phyloP scores from a whole-genome alignment of 2,888 invertebrate species.

The Busseola fusca region DNA sequence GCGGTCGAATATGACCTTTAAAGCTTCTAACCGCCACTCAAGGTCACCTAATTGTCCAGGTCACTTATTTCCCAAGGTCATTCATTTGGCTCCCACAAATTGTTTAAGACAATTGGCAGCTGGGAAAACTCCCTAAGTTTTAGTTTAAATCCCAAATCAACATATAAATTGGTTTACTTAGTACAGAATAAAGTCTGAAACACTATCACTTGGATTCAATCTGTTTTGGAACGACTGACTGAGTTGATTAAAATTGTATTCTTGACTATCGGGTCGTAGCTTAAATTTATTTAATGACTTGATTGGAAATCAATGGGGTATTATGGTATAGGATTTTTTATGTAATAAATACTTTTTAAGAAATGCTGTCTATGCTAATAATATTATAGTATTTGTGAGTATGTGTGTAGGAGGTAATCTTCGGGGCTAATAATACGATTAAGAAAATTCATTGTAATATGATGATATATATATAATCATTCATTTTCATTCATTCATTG shows the following conservation, averaged over 20 bases:
- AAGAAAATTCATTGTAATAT: no score
- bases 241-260: slow-evolving; percentile 29
- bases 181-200: slow-evolving; percentile 33
- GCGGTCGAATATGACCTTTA: slow-evolving; percentile 9
- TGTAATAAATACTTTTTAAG: no score
- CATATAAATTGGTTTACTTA: slow-evolving; percentile 46
- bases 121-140: slow-evolving; percentile 24
- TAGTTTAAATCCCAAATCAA: slow-evolving; percentile 40
- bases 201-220: slow-evolving; percentile 41
- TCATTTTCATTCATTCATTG: no score
- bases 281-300: not conserved
- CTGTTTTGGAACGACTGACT: slow-evolving; percentile 16
- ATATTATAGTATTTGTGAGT: no score
- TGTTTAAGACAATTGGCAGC: slow-evolving; percentile 20
- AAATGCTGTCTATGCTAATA: not conserved
- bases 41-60: slow-evolving; percentile 8
- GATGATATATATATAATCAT: no score
- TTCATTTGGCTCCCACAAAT: slow-evolving; percentile 13
- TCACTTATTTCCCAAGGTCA: slow-evolving; percentile 18
- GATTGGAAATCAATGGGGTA: not conserved
- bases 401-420: no score
- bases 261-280: not conserved
- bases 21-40: not conserved
- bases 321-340: not conserved
- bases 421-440: no score